A percentile compares a stretch with the other conserved stretches of the same genome.
Conservation (phyloP, 2,113 vertebrate species). For the Datnioides undecimradiatus region DNA sequence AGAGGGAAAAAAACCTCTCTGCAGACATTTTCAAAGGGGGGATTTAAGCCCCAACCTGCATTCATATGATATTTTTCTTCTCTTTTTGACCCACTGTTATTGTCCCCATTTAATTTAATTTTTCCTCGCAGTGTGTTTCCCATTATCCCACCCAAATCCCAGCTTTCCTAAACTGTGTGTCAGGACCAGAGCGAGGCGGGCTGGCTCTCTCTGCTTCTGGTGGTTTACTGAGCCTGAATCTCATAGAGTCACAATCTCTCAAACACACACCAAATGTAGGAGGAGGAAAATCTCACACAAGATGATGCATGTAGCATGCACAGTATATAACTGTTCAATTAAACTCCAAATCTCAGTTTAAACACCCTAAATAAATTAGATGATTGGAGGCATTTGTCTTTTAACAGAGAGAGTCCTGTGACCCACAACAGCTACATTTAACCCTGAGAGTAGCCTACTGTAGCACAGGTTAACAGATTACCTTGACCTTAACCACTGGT, state of each 20-base stretch:
- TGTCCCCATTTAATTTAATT: constrained; percentile 36
- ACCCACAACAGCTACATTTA: background rate
- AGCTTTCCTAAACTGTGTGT: constrained; percentile 21
- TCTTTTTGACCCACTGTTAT: constrained; percentile 29
- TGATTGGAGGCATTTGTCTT: background rate
- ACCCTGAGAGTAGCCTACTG: background rate
- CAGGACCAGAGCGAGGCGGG: background rate
- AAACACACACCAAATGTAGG: background rate
- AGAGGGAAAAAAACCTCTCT: background rate
- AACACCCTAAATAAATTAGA: background rate
- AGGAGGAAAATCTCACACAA: constrained; percentile 19
- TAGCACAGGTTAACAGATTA: constrained; percentile 8
- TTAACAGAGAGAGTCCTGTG: background rate
- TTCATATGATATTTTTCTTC: constrained; percentile 24
- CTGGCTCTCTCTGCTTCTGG: background rate
- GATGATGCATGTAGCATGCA: background rate
- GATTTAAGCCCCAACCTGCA: constrained; percentile 37
- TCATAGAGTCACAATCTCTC: background rate
- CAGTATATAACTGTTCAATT: background rate
- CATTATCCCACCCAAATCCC: constrained; percentile 24
- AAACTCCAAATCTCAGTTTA: background rate
- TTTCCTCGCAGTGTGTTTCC: constrained; percentile 29
- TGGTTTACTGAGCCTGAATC: constrained; percentile 17
- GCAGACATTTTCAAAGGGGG: constrained; percentile 46
- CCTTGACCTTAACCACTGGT: constrained; percentile 2